A percentile compares a stretch with the other conserved stretches of the same genome.
Conservation (phyloP, 2,888 invertebrate genomes). For the Mythimna loreyi region DNA sequence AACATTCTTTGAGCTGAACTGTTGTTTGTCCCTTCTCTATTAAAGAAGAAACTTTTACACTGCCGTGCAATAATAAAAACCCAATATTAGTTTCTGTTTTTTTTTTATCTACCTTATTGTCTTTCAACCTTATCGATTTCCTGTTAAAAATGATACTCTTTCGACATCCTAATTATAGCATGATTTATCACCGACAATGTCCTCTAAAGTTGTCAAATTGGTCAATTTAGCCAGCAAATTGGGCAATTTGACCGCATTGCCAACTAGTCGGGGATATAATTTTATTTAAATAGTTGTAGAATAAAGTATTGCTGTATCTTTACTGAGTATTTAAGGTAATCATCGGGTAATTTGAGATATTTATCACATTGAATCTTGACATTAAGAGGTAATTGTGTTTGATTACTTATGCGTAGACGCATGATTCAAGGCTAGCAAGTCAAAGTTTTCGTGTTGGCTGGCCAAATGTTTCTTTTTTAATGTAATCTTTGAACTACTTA, state of each 20-base stretch:
- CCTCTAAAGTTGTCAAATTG: slow-evolving; percentile 80
- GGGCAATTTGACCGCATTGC: slow-evolving; percentile 72
- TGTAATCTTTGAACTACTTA: not conserved
- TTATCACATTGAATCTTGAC: slow-evolving; percentile 49
- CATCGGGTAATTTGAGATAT: slow-evolving; percentile 53
- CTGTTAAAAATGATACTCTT: slow-evolving; percentile 64
- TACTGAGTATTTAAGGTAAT: slow-evolving; percentile 51
- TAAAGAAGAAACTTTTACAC: not conserved
- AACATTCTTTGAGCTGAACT: not conserved
- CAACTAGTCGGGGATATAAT: slow-evolving; percentile 76
- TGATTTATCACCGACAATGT: slow-evolving; percentile 81
- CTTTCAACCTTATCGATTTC: slow-evolving; percentile 59
- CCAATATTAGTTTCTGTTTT: slow-evolving; percentile 13
- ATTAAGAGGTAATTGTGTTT: slow-evolving; percentile 45
- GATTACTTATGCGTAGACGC: slow-evolving; percentile 40
- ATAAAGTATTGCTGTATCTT: slow-evolving; percentile 63
- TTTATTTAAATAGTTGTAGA: slow-evolving; percentile 75
- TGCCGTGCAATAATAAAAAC: not conserved
- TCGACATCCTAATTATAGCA: slow-evolving; percentile 72
- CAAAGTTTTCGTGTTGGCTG: slow-evolving; percentile 4
- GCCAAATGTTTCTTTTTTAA: not conserved
- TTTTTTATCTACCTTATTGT: slow-evolving; percentile 43
- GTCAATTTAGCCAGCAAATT: slow-evolving; percentile 73
- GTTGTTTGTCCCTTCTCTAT: not conserved
- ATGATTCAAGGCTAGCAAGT: slow-evolving; percentile 29